Conservation (phyloP, 2,797 vertebrate genomes). For the Manis javanica region DNA sequence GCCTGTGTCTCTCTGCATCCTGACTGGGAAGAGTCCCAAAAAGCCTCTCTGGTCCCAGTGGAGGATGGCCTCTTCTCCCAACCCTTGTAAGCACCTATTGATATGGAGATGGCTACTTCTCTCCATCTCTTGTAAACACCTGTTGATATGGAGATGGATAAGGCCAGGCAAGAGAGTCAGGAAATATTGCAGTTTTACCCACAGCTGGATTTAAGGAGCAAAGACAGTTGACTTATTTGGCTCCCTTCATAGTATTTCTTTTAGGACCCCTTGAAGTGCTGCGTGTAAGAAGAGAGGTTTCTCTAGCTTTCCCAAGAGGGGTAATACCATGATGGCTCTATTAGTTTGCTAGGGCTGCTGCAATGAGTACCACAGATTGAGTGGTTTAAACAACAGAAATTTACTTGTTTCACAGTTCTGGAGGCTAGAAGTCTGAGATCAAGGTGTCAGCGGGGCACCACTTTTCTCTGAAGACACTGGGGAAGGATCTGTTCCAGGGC, state of each 20-base stretch:
- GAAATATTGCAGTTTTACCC: no score
- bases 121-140: no score
- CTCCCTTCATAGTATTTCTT: not conserved
- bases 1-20: no score
- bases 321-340: rapidly evolving
- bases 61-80: no score
- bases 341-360: not conserved
- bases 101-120: no score
- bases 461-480: not conserved
- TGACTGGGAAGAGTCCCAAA: no score
- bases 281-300: not conserved
- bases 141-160: no score
- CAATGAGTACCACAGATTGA: not conserved
- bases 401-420: not conserved
- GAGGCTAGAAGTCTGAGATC: not conserved
- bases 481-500: not conserved
- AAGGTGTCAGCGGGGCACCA: not conserved
- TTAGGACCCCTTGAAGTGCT: not conserved
- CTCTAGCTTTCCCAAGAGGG: not conserved
- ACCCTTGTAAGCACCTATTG: no score
- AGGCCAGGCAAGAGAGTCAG: no score
- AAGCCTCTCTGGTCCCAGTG: no score
- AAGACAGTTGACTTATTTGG: not conserved
- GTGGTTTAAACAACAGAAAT: not conserved
- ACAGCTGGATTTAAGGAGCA: not conserved